These are phyloP conservation scores for Macroglossus sobrinus DNA, from an alignment of 2,113 vertebrate species.

Conservation along the genomic window DNA sequence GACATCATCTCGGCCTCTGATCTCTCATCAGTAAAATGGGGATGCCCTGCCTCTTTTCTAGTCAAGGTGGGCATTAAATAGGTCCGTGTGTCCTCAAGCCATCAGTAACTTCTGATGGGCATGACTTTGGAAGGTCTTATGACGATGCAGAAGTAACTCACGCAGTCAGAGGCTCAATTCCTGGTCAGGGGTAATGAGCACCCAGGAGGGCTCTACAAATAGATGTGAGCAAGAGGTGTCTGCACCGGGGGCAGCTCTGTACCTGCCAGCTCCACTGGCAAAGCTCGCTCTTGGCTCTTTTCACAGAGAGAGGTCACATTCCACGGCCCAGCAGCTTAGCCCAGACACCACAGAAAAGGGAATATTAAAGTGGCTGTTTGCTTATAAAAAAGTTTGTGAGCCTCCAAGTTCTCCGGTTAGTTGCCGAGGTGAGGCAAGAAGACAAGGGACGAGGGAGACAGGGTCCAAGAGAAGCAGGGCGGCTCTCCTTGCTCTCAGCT, in stretches of 20 bases:
- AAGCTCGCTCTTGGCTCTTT: not conserved
- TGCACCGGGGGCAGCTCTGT: not conserved
- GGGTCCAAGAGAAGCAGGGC: not conserved
- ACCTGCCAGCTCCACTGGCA: constrained; percentile 5
- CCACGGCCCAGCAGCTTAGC: not conserved
- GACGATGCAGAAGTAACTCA: not conserved
- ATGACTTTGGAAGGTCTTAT: not conserved
- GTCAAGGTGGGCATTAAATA: not conserved
- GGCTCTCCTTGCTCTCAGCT: not conserved
- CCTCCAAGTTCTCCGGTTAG: not conserved
- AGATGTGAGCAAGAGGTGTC: constrained; percentile 20
- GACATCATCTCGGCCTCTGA: not conserved
- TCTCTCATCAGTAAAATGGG: not conserved
- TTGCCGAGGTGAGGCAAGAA: not conserved
- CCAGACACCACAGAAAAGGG: not conserved
- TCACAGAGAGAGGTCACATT: constrained; percentile 46
- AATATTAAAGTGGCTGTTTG: not conserved
- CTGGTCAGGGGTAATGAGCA: not conserved
- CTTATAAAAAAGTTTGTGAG: constrained; percentile 15
- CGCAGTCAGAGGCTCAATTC: not conserved
- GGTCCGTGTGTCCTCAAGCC: too few species aligned
- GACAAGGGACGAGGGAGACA: not conserved
- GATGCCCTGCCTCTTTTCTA: not conserved
- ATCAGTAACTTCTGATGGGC: not conserved
- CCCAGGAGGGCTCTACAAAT: not conserved